Evolutionary conservation across 2,113 vertebrate genomes (phyloP).

Genomic region (Centrocercus urophasianus): DNA sequence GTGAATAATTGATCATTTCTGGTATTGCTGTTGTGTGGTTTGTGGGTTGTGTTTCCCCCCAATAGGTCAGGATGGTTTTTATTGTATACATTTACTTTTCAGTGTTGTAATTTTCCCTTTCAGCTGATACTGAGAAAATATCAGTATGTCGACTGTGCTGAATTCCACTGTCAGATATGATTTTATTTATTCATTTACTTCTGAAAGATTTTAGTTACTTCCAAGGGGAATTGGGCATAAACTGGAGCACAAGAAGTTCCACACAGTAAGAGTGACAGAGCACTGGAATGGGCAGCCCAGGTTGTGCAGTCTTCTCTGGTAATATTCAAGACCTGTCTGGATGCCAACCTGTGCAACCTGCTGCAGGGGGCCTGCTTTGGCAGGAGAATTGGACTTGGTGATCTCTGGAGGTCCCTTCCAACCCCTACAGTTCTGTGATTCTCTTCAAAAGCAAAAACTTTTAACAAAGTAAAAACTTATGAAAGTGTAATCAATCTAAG

Average conservation of each 20-base stretch:
- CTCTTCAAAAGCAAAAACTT: not conserved
- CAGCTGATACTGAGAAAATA: not conserved
- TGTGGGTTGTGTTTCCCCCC: not conserved
- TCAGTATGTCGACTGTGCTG: not conserved
- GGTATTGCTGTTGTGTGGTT: not conserved
- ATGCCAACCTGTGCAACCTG: too few species aligned
- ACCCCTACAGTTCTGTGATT: too few species aligned
- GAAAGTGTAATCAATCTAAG: not conserved
- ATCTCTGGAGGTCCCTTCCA: too few species aligned
- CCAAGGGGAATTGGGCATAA: too few species aligned
- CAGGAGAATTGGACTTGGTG: too few species aligned
- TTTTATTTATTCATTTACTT: not conserved
- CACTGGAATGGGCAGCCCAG: too few species aligned
- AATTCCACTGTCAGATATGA: not conserved
- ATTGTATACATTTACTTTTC: not conserved
- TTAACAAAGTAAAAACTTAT: not conserved
- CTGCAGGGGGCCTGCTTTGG: too few species aligned
- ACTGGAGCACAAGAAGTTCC: too few species aligned
- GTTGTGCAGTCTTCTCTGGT: too few species aligned
- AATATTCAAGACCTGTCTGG: too few species aligned
- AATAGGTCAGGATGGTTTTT: not conserved
- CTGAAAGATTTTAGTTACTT: not conserved
- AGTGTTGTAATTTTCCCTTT: not conserved
- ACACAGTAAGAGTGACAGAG: too few species aligned
- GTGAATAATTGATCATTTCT: not conserved